Percentiles rank a stretch among this genome's conserved stretches.
These are phyloP conservation scores for Brachionus manjavacas DNA, from an alignment of 1,140 invertebrate genomes.

Conservation along the genomic window DNA sequence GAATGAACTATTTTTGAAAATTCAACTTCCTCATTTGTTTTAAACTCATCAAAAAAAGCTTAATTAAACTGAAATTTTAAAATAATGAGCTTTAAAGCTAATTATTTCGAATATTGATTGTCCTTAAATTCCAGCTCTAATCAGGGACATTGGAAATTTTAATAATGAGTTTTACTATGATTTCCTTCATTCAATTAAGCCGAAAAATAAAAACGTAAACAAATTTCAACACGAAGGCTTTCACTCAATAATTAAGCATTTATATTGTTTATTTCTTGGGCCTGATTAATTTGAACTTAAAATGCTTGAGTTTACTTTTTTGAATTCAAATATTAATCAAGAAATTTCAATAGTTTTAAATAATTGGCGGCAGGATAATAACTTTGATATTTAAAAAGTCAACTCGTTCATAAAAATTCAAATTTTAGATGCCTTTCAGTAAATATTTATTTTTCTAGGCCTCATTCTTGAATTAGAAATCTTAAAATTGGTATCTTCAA, in stretches of 20 bases:
- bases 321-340: conserved; percentile 3
- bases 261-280: neutral
- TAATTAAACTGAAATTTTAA: neutral
- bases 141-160: neutral
- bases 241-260: conserved; percentile 12
- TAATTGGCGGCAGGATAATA: neutral
- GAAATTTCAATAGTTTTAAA: conserved; percentile 25
- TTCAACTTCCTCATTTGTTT: neutral
- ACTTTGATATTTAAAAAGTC: neutral
- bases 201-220: conserved; percentile 11
- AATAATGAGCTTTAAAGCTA: neutral
- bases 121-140: conserved; percentile 24
- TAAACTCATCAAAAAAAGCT: neutral
- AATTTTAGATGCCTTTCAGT: neutral
- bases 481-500: neutral
- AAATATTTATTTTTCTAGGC: neutral
- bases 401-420: neutral
- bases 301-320: neutral
- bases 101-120: neutral
- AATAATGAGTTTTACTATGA: neutral
- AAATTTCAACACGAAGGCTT: neutral
- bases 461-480: neutral
- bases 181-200: conserved; percentile 26
- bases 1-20: neutral
- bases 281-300: conserved; percentile 19